Evolutionary conservation across 2,888 invertebrate species (phyloP), one percentile per base, ranked within the genome.

Genomic region (Ophraella communa): DNA sequence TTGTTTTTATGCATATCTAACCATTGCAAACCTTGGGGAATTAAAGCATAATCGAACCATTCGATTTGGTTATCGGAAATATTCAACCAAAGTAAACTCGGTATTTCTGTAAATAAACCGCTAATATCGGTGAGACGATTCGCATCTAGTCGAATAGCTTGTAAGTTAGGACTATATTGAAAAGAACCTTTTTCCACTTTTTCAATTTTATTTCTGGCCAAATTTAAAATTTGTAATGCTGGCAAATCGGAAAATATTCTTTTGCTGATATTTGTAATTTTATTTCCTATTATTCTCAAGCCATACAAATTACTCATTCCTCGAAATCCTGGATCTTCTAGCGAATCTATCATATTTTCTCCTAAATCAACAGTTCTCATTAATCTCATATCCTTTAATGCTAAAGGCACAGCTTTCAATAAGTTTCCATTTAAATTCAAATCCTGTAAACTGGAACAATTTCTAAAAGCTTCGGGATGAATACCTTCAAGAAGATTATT

Each of bases 361-460:
- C 95, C 95, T 73, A 98, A 85, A 84, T 96, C 95, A 67, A 98
- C 89, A 53, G 93, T 94, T 80, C 92, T 88, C 76, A 97, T 84
- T 76, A 94, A 85, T 71, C 92, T 88, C 91, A 95, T 92, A 83
- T 94, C 92, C 79, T 90, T 88, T 66, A 96, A 82, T 21, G 95
- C 95, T 75, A 89, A 82, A 47, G 95, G 95, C 74, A 95, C 89
- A 74, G 87, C 86, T 78, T 90, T 90, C 76, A 96, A 85, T 77
- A 89, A 88, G 84, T 96, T 96, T 66, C 92, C 93, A 83, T 94
- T 94, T 78, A 96, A 85, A 85, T 95, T 94, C 74, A 96, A 86
- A 83, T 95, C 95, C 83, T 94, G 92, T 77, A 96, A 85, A 67
- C 93, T 92, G 72, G 94, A 94, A 79, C 95, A 95, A 84, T 96